These are phyloP conservation scores for Diploscapter pachys DNA, from an alignment of 1,140 invertebrate species.

Conservation along the genomic window DNA sequence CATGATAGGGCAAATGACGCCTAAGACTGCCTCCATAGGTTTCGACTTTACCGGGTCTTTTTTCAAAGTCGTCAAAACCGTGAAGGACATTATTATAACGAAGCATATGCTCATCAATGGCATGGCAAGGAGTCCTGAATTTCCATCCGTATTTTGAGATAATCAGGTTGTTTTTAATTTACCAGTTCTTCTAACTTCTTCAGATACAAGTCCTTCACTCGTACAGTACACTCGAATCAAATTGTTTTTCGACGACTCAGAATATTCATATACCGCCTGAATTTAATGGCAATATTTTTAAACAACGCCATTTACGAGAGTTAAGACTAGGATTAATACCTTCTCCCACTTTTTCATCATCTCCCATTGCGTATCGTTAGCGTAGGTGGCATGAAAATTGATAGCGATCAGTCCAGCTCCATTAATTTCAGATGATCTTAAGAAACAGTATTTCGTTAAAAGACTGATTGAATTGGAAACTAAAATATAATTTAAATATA, in stretches of 20 bases:
- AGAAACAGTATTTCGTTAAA: background rate
- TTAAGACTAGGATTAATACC: background rate
- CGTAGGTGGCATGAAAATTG: conserved; percentile 57
- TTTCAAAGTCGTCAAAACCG: conserved; percentile 50
- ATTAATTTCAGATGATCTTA: conserved; percentile 53
- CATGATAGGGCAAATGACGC: conserved; percentile 53
- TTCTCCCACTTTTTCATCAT: conserved; percentile 57
- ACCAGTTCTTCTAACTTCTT: conserved; percentile 56
- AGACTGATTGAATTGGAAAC: no score
- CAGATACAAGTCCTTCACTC: conserved; percentile 54
- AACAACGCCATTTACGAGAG: no score
- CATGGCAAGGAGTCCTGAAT: conserved; percentile 49
- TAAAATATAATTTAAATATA: no score
- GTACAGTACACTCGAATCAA: conserved; percentile 51
- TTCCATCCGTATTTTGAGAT: background rate
- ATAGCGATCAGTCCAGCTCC: conserved; percentile 48
- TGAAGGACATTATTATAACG: conserved; percentile 49
- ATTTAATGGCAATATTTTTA: no score
- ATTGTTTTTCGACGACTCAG: conserved; percentile 41
- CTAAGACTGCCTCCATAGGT: conserved; percentile 54
- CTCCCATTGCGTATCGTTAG: conserved; percentile 44
- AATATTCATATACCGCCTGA: conserved; percentile 46
- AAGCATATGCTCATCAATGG: conserved; percentile 50
- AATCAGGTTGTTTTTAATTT: background rate
- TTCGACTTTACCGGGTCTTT: conserved; percentile 51